These are phyloP conservation scores for Cercopithecus mona DNA, from an alignment of 2,113 vertebrate species.

Conservation along the genomic window DNA sequence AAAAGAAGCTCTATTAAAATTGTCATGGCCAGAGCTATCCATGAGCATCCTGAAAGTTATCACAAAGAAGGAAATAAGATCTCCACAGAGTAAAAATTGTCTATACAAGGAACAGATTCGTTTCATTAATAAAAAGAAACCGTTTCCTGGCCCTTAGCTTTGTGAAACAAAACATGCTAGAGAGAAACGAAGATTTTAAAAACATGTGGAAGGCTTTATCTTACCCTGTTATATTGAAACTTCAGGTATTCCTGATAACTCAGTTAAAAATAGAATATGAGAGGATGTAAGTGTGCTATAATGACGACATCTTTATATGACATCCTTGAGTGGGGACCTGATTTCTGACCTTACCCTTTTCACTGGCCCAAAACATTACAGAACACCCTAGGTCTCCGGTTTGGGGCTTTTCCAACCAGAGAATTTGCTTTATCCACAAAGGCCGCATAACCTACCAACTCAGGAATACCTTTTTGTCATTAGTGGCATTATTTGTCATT, in stretches of 20 bases:
- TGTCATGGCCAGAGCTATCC: background rate
- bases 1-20: background rate
- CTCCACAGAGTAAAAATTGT: background rate
- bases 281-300: background rate
- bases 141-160: background rate
- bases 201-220: background rate
- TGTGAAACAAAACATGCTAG: background rate
- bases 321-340: background rate
- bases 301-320: background rate
- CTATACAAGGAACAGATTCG: background rate
- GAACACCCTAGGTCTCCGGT: background rate
- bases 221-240: background rate
- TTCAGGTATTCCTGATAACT: background rate
- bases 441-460: too few relatives aligned
- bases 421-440: background rate
- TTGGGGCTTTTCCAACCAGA: background rate
- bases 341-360: background rate
- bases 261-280: background rate
- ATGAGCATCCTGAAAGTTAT: background rate
- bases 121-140: background rate
- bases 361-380: background rate
- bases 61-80: background rate
- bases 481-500: too few relatives aligned
- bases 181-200: background rate
- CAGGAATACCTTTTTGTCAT: background rate